Percentiles rank a stretch among this genome's conserved stretches.
Evolutionary conservation across 2,797 vertebrate genomes (phyloP).

Genomic region (Eremophila alpestris): DNA sequence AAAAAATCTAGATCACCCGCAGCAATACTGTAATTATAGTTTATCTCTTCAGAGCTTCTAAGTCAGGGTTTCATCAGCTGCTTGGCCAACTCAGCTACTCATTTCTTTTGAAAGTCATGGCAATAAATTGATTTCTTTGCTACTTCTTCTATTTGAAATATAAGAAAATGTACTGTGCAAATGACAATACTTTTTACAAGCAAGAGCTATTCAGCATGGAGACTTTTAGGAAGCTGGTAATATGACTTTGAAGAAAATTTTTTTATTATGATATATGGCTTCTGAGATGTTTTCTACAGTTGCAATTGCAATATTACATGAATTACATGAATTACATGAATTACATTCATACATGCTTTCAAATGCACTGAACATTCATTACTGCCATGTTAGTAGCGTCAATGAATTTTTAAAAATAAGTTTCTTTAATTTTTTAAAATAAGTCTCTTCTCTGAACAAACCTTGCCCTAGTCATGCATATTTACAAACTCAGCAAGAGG

Average conservation of each 20-base stretch:
- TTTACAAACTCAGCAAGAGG: neutral
- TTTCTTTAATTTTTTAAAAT: neutral
- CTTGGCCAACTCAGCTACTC: neutral
- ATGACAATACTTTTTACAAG: neutral
- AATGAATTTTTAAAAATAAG: neutral
- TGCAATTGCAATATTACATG: neutral
- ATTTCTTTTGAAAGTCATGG: neutral
- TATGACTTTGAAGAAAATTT: neutral
- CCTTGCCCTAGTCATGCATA: neutral
- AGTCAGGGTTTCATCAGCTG: neutral
- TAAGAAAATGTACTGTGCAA: neutral
- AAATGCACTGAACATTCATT: neutral
- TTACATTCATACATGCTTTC: neutral
- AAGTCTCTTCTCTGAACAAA: neutral
- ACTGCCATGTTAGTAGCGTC: neutral
- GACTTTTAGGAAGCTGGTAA: neutral
- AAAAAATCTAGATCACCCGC: neutral
- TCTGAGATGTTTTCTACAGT: neutral
- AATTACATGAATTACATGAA: neutral
- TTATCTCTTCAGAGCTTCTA: neutral
- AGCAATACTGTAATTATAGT: neutral
- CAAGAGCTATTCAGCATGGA: neutral
- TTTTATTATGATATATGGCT: neutral
- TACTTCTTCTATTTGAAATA: neutral
- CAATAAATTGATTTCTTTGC: neutral